Evolutionary conservation across 2,797 vertebrate genomes (phyloP), one percentile per base, ranked within the genome.

Genomic region (Syngnathus acus): DNA sequence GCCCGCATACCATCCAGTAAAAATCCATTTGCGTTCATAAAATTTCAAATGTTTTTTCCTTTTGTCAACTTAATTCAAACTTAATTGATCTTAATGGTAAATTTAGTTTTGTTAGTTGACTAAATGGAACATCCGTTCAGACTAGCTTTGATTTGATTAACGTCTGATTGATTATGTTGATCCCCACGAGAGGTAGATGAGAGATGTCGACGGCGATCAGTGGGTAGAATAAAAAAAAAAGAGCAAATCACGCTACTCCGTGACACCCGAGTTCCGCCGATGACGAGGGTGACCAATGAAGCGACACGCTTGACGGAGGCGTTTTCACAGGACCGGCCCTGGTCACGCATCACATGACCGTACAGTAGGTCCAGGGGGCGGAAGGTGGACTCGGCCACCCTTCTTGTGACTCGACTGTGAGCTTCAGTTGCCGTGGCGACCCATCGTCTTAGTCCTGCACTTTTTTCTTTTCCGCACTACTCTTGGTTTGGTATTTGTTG

Each of bases 341-440:
- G 76, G 59, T 68, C 47, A 58, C 50, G 59, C 68, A 53, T 51
- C 72, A 75, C 84, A 86, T 86, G 86, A 85, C 77, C 23, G 1
- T 7, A 62, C 14, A 37, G 55, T 38, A 16, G 14, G 55, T 38
- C 14, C 3, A 58, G 13, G 26, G 55, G 32, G 14, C 16, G 55
- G 55, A 32, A 37, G 79, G 64, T 58, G 40, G 64, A 58, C 66
- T 66, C 0, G 70, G 69, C 62, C 10, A 58, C 61, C 37, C 50
- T 72, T 39, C 69, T 53, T 53, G 50, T 21, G 50, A 53, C n/a
- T 53, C 16, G 74, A 48, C 17, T 6, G 39, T 32, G 70, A 65
- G 70, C 9, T 45, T 47, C 43, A 69, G 78, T 79, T 84, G 72
- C 75, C 60, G 74, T 74, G 79, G 67, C 70, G 68, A 68, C 71